Conservation (phyloP, 2,797 vertebrate genomes). For the Hafferia zeledoni region DNA sequence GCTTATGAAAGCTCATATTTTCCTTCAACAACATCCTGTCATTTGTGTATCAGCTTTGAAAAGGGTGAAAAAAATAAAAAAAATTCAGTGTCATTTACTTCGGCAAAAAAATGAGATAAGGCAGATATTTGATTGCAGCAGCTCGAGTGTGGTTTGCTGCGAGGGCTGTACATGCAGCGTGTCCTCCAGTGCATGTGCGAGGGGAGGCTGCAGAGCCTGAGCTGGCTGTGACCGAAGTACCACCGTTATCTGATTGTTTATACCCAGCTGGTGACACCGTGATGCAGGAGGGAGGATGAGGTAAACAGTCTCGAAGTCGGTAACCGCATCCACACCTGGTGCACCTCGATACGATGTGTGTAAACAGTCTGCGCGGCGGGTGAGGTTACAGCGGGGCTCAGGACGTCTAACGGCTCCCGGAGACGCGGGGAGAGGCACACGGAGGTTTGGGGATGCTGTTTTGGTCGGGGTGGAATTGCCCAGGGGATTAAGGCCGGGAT, state of each 20-base stretch:
- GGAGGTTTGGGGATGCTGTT: background rate
- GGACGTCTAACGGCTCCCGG: constrained; percentile 34
- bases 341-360: constrained; percentile 76
- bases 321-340: constrained; percentile 89
- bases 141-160: constrained; percentile 68
- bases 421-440: background rate
- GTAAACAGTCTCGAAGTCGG: constrained; percentile 83
- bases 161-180: background rate
- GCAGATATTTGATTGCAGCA: constrained; percentile 34
- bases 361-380: constrained; percentile 71
- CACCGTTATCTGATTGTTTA: constrained; percentile 72
- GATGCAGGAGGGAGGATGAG: constrained; percentile 82
- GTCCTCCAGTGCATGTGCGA: background rate
- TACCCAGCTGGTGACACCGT: constrained; percentile 61
- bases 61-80: background rate
- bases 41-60: constrained; percentile 61
- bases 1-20: constrained; percentile 73
- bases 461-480: background rate
- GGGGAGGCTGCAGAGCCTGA: constrained; percentile 22
- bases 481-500: background rate
- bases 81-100: constrained; percentile 63
- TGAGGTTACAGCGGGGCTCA: constrained; percentile 33
- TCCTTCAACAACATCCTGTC: constrained; percentile 80
- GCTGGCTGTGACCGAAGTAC: constrained; percentile 49
- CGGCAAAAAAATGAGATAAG: constrained; percentile 50